A percentile compares a stretch with the other conserved stretches of the same genome.
Conservation (phyloP, 1,140 invertebrate species). For the Plutomurus gul region DNA sequence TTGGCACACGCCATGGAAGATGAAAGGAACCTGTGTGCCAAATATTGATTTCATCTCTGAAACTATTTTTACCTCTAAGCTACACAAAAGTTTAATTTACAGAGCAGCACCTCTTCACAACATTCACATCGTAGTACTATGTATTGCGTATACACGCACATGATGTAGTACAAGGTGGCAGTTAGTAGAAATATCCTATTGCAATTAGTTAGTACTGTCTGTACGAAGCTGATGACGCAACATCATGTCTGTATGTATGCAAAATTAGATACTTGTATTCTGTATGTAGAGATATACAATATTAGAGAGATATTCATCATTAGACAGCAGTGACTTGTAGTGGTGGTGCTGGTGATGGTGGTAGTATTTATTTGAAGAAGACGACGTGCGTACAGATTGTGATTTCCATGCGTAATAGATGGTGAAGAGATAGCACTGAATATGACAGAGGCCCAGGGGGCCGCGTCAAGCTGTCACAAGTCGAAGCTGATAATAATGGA, state of each 20-base stretch:
- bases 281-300: not conserved
- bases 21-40: not conserved
- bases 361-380: too few species aligned
- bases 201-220: not conserved
- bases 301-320: too few species aligned
- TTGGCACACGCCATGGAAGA: not conserved
- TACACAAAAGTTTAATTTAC: too few species aligned
- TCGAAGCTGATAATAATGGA: slow-evolving; percentile 21
- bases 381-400: too few species aligned
- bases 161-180: too few species aligned
- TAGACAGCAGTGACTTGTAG: too few species aligned
- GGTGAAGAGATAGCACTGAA: not conserved
- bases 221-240: not conserved
- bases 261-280: too few species aligned
- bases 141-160: too few species aligned
- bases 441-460: slow-evolving; percentile 30
- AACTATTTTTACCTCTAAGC: slow-evolving; percentile 5
- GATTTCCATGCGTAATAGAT: not conserved
- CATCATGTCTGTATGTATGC: not conserved
- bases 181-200: not conserved
- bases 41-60: slow-evolving; percentile 13
- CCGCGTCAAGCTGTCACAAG: slow-evolving; percentile 30
- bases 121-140: too few species aligned
- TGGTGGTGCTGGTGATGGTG: too few species aligned
- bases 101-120: too few species aligned